Percentiles rank a stretch among this genome's conserved stretches.
Evolutionary conservation across 1,140 invertebrate genomes (phyloP).

Genomic region (Drosophila pseudoananassae): DNA sequence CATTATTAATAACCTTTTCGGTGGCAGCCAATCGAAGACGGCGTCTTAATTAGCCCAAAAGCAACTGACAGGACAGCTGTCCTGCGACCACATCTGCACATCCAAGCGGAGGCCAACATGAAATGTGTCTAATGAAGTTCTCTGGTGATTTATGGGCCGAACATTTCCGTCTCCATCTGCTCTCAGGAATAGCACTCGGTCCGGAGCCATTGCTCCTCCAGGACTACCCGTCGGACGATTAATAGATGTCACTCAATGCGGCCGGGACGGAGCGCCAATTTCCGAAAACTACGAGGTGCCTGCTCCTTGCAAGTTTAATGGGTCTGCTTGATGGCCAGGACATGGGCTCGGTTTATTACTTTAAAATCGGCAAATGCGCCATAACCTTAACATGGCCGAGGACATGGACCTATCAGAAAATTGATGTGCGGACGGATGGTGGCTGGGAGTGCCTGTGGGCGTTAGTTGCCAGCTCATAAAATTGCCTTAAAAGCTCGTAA

Average conservation of each 20-base stretch:
- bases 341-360: slow-evolving; percentile 73
- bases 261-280: slow-evolving; percentile 55
- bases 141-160: slow-evolving; percentile 64
- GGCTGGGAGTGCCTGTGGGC: not conserved
- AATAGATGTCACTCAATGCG: slow-evolving; percentile 75
- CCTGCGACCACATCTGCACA: slow-evolving; percentile 45
- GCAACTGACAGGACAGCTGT: slow-evolving; percentile 55
- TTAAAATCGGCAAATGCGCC: slow-evolving; percentile 73
- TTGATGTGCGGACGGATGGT: not conserved
- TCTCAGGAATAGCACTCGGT: slow-evolving; percentile 7
- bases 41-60: slow-evolving; percentile 64
- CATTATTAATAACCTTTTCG: slow-evolving; percentile 68
- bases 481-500: slow-evolving; percentile 69
- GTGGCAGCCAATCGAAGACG: slow-evolving; percentile 41
- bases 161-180: slow-evolving; percentile 46
- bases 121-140: slow-evolving; percentile 76
- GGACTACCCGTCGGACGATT: slow-evolving; percentile 48
- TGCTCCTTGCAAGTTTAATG: slow-evolving; percentile 53
- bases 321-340: slow-evolving; percentile 47
- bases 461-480: slow-evolving; percentile 73
- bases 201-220: slow-evolving; percentile 16
- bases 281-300: slow-evolving; percentile 60
- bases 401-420: slow-evolving; percentile 1
- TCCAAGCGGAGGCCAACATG: slow-evolving; percentile 28
- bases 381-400: slow-evolving; percentile 50